Percentiles rank a stretch among this genome's conserved stretches.
phyloP scores from a whole-genome alignment of 2,888 invertebrate species.

The Strigamia crassipes region DNA sequence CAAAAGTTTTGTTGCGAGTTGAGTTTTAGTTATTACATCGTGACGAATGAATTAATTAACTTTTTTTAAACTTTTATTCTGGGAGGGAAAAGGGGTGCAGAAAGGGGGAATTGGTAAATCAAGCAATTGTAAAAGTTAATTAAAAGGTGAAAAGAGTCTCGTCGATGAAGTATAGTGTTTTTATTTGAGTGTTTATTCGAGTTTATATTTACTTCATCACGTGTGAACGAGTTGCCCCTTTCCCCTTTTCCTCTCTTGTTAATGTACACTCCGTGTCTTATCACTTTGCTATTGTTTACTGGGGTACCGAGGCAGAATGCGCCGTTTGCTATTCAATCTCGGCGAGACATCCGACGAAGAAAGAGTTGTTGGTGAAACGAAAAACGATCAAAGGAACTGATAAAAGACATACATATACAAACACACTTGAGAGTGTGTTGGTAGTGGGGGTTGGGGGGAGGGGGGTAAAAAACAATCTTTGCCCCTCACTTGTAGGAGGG shows the following conservation, averaged over 20 bases:
- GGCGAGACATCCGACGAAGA: constrained; percentile 38
- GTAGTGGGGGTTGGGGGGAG: not conserved
- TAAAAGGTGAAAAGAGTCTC: constrained; percentile 33
- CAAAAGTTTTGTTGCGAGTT: not conserved
- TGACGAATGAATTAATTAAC: constrained; percentile 14
- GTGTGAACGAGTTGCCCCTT: constrained; percentile 26
- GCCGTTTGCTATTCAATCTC: constrained; percentile 35
- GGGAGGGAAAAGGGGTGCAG: not conserved
- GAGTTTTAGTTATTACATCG: not conserved
- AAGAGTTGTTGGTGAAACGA: constrained; percentile 37
- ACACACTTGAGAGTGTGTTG: not conserved
- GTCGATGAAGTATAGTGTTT: constrained; percentile 38
- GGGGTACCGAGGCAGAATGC: constrained; percentile 34
- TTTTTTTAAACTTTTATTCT: not conserved
- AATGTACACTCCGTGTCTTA: constrained; percentile 35
- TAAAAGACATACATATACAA: constrained; percentile 22
- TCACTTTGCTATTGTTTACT: constrained; percentile 35
- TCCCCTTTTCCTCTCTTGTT: not conserved
- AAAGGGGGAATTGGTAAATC: not conserved
- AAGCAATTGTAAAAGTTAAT: constrained; percentile 32
- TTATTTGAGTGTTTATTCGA: constrained; percentile 31
- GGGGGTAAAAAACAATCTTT: constrained; percentile 12
- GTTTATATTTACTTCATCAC: constrained; percentile 38
- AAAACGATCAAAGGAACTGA: constrained; percentile 28
- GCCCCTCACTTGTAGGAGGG: constrained; percentile 44